Evolutionary conservation across 2,113 vertebrate genomes (phyloP), one percentile per base, ranked within the genome.

Genomic region (Danionella cerebrum): DNA sequence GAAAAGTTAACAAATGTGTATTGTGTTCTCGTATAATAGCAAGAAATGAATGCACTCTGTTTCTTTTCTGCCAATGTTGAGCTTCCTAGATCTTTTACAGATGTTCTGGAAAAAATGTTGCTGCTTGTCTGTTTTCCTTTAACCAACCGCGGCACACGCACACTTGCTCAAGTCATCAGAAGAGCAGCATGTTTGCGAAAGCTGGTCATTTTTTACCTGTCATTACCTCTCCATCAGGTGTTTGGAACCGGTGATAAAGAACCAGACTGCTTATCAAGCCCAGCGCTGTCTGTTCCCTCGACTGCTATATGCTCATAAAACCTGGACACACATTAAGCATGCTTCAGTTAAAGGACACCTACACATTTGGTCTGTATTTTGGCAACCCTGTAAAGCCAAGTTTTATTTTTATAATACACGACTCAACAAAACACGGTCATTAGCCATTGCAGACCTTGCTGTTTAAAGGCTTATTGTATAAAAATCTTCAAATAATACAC

Each of bases 241-340:
- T 72, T 69, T 38, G 27, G 13, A 72, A 72, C 58, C 53, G 2
- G 47, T 39, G 45, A 71, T 76, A 65, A 68, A 76, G 45, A 47
- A 33, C 1, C 65, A 69, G 47, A 76, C 65, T 21, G 29, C 38
- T 72, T n/a, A 72, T 76, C 70, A 68, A 47, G 24, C 42, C 18
- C 19, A 9, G 25, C 58, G 33, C 35, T 13, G 33, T 73, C 71
- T 59, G 65, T 53, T 38, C 31, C 21, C 21, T 11, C 38, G 21
- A 25, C 53, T 29, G 24, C 42, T 10, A 29, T 39, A 59, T 13
- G 12, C 69, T 64, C 35, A 12, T 67, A 68, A 53, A 27, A 21
- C 53, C 31, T n/a, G 55, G 22, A 67, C 51, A 58, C n/a, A 1
- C 58, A 24, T 48, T 52, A 36, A 41, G 25, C 47, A 35, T 29